These are phyloP conservation scores for Pseudopodoces humilis DNA, from an alignment of 2,113 vertebrate species.

Conservation along the genomic window DNA sequence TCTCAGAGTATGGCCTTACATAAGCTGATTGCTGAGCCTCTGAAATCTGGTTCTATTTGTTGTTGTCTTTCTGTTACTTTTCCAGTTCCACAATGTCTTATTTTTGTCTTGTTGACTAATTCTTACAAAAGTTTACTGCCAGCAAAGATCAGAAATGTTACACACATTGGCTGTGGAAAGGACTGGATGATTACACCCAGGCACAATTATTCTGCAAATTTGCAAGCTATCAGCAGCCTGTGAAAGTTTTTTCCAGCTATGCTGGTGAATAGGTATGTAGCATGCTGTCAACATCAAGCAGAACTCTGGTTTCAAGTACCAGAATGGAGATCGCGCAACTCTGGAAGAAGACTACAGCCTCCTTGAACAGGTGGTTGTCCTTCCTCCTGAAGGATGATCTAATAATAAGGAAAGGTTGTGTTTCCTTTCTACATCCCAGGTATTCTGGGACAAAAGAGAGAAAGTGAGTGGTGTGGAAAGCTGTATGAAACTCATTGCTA, in stretches of 20 bases:
- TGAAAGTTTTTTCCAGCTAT: neutral
- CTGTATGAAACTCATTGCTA: neutral
- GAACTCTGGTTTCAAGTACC: neutral
- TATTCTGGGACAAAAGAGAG: neutral
- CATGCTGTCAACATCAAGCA: neutral
- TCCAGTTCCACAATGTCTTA: neutral
- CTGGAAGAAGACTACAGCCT: neutral
- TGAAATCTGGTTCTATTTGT: neutral
- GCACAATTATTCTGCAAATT: neutral
- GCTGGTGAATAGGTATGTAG: accelerated
- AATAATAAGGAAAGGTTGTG: neutral
- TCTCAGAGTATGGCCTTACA: neutral
- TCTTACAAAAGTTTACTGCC: neutral
- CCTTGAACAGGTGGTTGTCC: neutral
- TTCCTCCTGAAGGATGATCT: neutral
- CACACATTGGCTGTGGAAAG: neutral
- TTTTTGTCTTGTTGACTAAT: neutral
- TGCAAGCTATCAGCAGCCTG: neutral
- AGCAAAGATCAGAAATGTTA: neutral
- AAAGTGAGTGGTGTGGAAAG: neutral
- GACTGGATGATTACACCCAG: neutral
- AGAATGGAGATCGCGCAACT: neutral
- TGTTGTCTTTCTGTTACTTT: neutral
- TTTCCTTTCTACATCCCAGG: neutral
- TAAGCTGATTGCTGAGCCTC: neutral